Evolutionary conservation across 2,888 invertebrate genomes (phyloP), one percentile per base, ranked within the genome.

Genomic region (Chouioia cunea): DNA sequence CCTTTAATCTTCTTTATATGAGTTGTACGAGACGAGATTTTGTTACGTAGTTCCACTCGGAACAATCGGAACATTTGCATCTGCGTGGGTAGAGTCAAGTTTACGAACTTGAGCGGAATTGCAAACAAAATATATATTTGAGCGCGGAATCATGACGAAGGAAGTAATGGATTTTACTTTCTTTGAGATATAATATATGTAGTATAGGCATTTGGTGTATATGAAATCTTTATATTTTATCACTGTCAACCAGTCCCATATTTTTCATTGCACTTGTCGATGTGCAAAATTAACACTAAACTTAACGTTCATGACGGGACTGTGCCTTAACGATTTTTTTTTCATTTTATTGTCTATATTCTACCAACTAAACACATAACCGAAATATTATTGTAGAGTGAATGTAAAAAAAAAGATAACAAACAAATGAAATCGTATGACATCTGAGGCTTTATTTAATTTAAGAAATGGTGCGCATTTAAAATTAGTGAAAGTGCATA

Each of bases 311-410:
- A 58, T 64, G 73, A 56, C 65, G 66, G 73, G 73, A 62, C 74
- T 78, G 76, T 75, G 71, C 73, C 72, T 77, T 76, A 75, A 66
- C 16, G 52, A 67, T 73, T 65, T 70, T 70, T 76, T 69, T 71
- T 36, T 36, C 36, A 36, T 36, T 60, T 60, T 58, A 20, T 67
- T 15, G 54, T 22, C 64, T 67, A 36, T 74, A 71, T 60, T 70
- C 65, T 64, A 53, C 53, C 16, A n/a, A 27, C 15, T 48, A 50
- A 20, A 53, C 16, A 65, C 65, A 50, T 66, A 65, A 71, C 74
- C 73, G 57, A 67, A 72, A 57, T 60, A 76, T 75, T 73, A 44
- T 71, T 48, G 60, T 71, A 60, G 57, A 73, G 60, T 52, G 56
- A 71, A 62, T 74, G 72, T 77, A 70, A 59, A 70, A 71, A 73